Base-by-base conservation (phyloP, 1,140 invertebrate species). In the Lepidostoma basale region DNA sequence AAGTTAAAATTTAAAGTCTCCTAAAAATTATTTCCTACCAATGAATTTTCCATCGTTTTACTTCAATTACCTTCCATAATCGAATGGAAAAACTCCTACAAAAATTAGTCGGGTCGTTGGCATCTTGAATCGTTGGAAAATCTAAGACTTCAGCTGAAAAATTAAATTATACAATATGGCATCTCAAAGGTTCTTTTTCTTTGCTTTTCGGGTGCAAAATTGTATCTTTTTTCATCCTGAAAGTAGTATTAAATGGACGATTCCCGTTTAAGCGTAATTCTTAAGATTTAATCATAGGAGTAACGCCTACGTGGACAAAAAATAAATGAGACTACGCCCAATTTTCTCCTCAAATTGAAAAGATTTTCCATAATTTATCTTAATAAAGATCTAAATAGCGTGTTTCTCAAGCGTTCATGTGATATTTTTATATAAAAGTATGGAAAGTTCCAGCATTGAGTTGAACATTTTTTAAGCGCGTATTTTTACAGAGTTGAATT, bases 241-340 rank as follows among this genome's bases (percentile, higher is more conserved):
- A 23, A 23, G n/a, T 49, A 5, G 9, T 22, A 22, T 56, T 10
- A 56, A 56, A 33, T 36, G 28, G 16, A 56, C 52, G 30, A 56
- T 56, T 56, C 52, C 10, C 52, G 36, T 56, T 56, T 56, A 56
- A 36, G 28, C 14, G 28, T 56, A 30, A 56, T 36, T 54, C 25
- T 56, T 56, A 12, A 39, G 52, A 56, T 56, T 22, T 33, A 36
- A 56, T 56, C 52, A 56, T 56, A 56, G 28, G 12, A 56, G 26
- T 14, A 22, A 33, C 52, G 52, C 52, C 16, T 39, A 56, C 30
- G 14, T 39, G 52, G n/a, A 56, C 28, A 12, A 49, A 30, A 56
- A 39, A 56, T 54, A 56, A 33, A 56, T 33, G 52, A 56, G 30
- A 33, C 14, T 49, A 18, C 16, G 16, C 28, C 12, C 25, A 25